These are phyloP conservation scores for Neelides folsomi DNA, from an alignment of 2,888 invertebrate species.

Conservation along the genomic window DNA sequence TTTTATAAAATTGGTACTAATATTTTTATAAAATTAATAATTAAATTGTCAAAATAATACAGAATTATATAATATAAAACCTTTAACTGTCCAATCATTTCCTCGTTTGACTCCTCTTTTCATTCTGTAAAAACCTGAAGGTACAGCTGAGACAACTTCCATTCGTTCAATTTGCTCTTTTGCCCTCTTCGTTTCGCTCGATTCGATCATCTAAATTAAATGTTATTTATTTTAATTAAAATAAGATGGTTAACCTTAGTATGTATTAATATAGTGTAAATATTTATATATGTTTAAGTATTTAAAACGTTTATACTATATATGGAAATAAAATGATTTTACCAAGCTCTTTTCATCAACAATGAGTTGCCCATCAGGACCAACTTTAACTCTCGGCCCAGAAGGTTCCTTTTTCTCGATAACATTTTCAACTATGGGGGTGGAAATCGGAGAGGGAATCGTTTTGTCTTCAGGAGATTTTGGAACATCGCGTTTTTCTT, in stretches of 20 bases:
- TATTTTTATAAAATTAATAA: too few relatives aligned
- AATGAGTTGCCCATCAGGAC: slow-evolving; percentile 69
- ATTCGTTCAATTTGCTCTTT: slow-evolving; percentile 50
- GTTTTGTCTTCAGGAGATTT: too few relatives aligned
- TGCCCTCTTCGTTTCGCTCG: slow-evolving; percentile 43
- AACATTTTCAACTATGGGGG: neutral
- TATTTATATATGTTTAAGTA: slow-evolving; percentile 1
- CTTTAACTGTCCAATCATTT: slow-evolving; percentile 55
- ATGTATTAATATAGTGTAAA: slow-evolving; percentile 5
- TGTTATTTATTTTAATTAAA: slow-evolving; percentile 3
- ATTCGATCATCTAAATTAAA: slow-evolving; percentile 50
- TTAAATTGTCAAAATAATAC: too few relatives aligned
- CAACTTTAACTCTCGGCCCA: slow-evolving; percentile 66
- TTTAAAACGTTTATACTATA: neutral
- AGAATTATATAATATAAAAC: too few relatives aligned
- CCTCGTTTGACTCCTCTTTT: slow-evolving; percentile 52
- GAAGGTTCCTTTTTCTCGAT: slow-evolving; percentile 8
- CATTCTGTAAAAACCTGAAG: slow-evolving; percentile 37
- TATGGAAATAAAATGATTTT: slow-evolving; percentile 15
- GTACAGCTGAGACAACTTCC: slow-evolving; percentile 46
- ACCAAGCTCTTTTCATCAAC: slow-evolving; percentile 72
- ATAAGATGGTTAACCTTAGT: neutral
- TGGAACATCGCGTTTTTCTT: too few relatives aligned
- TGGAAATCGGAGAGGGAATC: slow-evolving; percentile 6
- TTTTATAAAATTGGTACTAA: too few relatives aligned